These are phyloP conservation scores for Spodoptera picta DNA, from an alignment of 2,888 invertebrate genomes.

Conservation along the genomic window DNA sequence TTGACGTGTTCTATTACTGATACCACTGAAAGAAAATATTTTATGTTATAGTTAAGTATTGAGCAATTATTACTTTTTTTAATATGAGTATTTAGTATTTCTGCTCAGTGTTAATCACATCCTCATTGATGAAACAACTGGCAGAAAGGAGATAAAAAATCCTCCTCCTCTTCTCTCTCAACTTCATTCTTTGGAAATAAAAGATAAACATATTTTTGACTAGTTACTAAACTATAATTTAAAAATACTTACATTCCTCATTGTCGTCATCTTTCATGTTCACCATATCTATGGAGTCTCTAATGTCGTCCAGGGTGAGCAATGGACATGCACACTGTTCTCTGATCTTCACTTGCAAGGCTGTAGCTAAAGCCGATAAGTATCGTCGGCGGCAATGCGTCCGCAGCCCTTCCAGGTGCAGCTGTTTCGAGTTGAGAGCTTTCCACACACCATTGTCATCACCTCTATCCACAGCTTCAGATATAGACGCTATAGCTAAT, in stretches of 20 bases:
- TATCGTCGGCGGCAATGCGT: conserved; percentile 88
- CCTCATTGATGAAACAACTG: too few species aligned
- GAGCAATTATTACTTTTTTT: background rate
- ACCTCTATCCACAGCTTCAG: conserved; percentile 90
- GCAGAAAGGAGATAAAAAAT: too few species aligned
- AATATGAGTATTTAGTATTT: too few species aligned
- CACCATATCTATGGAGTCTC: conserved; percentile 90
- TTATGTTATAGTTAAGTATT: background rate
- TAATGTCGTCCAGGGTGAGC: conserved; percentile 91
- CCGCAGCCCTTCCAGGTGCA: conserved; percentile 86
- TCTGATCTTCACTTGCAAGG: conserved; percentile 83
- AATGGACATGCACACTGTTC: conserved; percentile 86
- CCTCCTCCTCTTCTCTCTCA: too few species aligned
- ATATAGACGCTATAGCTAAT: conserved; percentile 89
- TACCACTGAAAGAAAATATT: conserved; percentile 81
- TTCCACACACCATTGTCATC: conserved; percentile 89
- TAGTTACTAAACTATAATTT: background rate
- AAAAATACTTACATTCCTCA: conserved; percentile 83
- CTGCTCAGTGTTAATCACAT: too few species aligned
- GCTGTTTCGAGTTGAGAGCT: conserved; percentile 81
- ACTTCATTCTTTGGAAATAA: too few species aligned
- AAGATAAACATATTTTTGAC: too few species aligned
- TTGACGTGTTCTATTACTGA: conserved; percentile 89
- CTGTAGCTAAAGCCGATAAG: conserved; percentile 80
- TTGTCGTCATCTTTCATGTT: conserved; percentile 90